These are phyloP conservation scores for Paramormyrops kingsleyae DNA, from an alignment of 2,113 vertebrate species.

Conservation along the genomic window DNA sequence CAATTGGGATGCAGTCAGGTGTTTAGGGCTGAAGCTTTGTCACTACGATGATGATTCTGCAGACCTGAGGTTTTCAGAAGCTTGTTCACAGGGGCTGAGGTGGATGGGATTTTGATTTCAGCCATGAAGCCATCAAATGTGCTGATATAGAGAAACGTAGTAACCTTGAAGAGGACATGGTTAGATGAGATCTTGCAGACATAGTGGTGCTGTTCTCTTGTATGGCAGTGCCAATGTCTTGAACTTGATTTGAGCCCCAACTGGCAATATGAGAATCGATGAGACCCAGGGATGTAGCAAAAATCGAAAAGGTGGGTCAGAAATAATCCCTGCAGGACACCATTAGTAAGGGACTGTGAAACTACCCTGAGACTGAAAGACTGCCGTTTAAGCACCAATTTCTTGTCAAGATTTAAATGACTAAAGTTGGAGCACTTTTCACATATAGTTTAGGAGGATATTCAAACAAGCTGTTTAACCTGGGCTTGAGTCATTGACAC, in stretches of 20 bases:
- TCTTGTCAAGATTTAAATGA: background rate
- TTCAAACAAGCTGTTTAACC: background rate
- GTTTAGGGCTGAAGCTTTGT: background rate
- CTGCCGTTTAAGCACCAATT: background rate
- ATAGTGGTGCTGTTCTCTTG: background rate
- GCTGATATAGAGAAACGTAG: background rate
- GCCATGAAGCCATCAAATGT: background rate
- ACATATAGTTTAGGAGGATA: background rate
- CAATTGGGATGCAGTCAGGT: background rate
- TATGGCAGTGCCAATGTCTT: background rate
- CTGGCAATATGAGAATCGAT: background rate
- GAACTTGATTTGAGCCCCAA: background rate
- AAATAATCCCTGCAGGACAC: background rate
- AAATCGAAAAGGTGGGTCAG: background rate
- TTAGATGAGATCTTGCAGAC: background rate
- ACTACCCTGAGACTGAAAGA: background rate
- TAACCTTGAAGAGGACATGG: background rate
- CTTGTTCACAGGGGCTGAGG: background rate
- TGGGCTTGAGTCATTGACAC: background rate
- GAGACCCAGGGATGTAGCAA: background rate
- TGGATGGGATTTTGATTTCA: background rate
- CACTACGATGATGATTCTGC: background rate
- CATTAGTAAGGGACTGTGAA: background rate
- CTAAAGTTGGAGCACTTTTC: background rate
- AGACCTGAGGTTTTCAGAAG: background rate